Evolutionary conservation across 2,797 vertebrate species (phyloP), one percentile per base, ranked within the genome.

Genomic region (Neopelma chrysocephalum): DNA sequence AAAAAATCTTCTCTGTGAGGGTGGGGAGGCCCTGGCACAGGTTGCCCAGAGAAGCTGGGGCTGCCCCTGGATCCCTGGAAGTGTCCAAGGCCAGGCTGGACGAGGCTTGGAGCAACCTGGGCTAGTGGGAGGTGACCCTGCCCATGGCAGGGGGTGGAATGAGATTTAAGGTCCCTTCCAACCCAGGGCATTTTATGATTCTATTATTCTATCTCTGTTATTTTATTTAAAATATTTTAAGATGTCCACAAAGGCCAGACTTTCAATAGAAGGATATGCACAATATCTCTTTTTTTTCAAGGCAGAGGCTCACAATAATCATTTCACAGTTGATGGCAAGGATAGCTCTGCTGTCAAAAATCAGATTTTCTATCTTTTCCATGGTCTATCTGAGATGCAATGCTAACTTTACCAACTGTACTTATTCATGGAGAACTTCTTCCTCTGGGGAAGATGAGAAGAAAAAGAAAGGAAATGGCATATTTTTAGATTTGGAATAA

Each of bases 381-480:
- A 36, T 7, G 12, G 23, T 43, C 62, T 62, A 42, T 26, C 20
- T 69, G 72, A 80, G 34, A 38, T 23, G 19, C 20, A 82, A 66
- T 62, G 14, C 23, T 32, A 9, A 25, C 51, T 64, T 32, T 82
- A 7, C 26, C 23, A 43, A 7, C 5, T 0, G 0, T 4, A 43
- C 18, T 32, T 25, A 31, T 22, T 56, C 29, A 42, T 2, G 15
- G 31, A 76, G 76, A 51, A 68, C 5, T 15, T 26, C 15, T 53
- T 72, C 32, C 27, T 56, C 22, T 47, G 56, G 21, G 18, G 21
- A 42, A n/a, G 11, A 9, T 17, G 40, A 66, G 10, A 32, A 60
- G 21, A 8, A 40, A 53, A 40, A 58, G 8, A 26, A 12, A 71
- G 17, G 9, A 76, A 61, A 64, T 11, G 1, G 12, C 10, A 38